Base-by-base conservation (phyloP, 2,113 vertebrate species). In the Ploceus nigricollis region DNA sequence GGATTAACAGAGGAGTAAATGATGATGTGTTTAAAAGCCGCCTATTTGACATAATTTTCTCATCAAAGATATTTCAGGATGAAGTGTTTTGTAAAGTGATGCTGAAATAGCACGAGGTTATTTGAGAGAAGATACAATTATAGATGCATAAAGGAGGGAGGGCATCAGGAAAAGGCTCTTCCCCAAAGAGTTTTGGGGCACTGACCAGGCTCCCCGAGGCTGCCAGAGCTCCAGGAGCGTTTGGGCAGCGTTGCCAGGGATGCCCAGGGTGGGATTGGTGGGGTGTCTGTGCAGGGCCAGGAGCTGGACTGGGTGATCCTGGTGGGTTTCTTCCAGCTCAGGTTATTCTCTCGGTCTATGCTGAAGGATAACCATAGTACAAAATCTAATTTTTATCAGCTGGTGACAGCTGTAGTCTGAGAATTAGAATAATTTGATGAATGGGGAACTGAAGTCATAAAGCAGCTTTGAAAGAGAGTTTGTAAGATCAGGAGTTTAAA, bases 201-300 rank as follows among this genome's bases (percentile, higher is more conserved):
- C 30, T 47, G n/a, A 4, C 2, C 30, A 27, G n/a, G 47, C 21
- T 76, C 47, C 35, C 28, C 1, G 1, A 54, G 54, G 87, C 40
- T 82, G 21, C 18, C 87, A 82, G 63, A 82, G 47, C 79, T 61
- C 30, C 25, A 20, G 47, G 30, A 69, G 30, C 0, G 0, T 6
- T 61, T 31, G 61, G 21, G 11, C 16, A 47, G 0, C 0, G 0
- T n/a, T 37, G 1, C 16, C 31, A 60, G 87, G 45, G 31, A 24
- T 57, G 42, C 5, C 1, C 53, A 53, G 61, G 53, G 13, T 68
- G 47, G n/a, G 54, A 2, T 54, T 82, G 24, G 10, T 53, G 54
- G n/a, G 30, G 10, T 4, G 30, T 35, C 14, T 76, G 54, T 15
- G 57, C 50, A 22, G 25, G 54, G 25, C 0, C 25, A 35, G n/a